phyloP scores from a whole-genome alignment of 2,113 vertebrate species.

The Syngnathus floridae region DNA sequence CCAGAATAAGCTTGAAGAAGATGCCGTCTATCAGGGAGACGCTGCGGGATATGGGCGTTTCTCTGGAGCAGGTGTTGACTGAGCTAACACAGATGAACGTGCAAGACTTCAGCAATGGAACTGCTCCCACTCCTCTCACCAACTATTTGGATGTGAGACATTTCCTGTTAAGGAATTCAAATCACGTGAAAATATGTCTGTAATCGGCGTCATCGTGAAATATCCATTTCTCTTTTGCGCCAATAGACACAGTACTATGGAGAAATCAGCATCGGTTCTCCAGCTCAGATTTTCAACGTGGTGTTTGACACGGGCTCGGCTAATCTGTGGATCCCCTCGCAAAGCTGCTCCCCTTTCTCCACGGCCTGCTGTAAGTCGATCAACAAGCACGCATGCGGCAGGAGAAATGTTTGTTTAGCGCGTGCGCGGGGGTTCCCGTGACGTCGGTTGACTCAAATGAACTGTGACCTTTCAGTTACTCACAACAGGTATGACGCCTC shows the following conservation, averaged over 20 bases:
- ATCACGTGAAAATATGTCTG: not conserved
- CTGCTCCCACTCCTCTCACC: constrained; percentile 81
- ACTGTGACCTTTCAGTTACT: constrained; percentile 71
- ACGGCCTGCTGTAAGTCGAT: constrained; percentile 85
- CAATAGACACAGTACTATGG: constrained; percentile 90
- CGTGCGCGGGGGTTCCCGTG: not conserved
- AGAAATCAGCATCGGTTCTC: constrained; percentile 89
- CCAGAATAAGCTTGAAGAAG: constrained; percentile 81
- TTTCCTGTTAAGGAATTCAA: not conserved
- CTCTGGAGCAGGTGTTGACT: constrained; percentile 69
- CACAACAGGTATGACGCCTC: constrained; percentile 87
- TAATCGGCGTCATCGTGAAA: constrained; percentile 7
- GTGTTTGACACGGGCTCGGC: constrained; percentile 95
- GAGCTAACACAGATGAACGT: constrained; percentile 53
- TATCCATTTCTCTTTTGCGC: not conserved
- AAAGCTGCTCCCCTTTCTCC: constrained; percentile 86
- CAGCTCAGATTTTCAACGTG: constrained; percentile 90
- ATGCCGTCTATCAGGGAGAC: constrained; percentile 87
- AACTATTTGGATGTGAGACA: constrained; percentile 90
- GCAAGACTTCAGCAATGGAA: constrained; percentile 63
- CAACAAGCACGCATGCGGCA: not conserved
- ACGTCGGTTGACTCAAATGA: constrained; percentile 21
- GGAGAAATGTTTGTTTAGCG: not conserved
- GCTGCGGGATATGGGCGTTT: constrained; percentile 75
- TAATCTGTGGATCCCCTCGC: constrained; percentile 93